phyloP scores from a whole-genome alignment of 2,888 invertebrate genomes.

The Ennomos fuscantarius region DNA sequence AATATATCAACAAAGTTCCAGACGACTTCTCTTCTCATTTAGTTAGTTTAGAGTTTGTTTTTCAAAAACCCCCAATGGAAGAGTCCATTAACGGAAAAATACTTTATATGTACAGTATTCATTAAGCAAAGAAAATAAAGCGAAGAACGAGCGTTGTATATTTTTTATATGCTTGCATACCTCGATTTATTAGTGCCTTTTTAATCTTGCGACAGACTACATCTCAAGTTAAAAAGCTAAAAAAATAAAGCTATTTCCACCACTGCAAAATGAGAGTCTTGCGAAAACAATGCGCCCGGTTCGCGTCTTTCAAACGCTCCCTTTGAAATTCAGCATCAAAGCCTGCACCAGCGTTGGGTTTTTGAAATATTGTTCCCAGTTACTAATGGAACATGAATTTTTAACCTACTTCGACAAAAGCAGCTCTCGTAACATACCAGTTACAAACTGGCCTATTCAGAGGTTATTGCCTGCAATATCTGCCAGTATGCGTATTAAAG shows the following conservation, averaged over 20 bases:
- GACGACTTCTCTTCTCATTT: not conserved
- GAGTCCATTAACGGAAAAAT: too few species aligned
- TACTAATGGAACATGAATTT: conserved; percentile 57
- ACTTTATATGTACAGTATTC: too few species aligned
- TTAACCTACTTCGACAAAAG: conserved; percentile 51
- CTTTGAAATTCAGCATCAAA: conserved; percentile 60
- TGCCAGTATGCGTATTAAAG: conserved; percentile 31
- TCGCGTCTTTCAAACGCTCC: conserved; percentile 56
- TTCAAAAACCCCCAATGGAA: too few species aligned
- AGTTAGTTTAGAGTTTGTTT: not conserved
- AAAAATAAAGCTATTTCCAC: conserved; percentile 56
- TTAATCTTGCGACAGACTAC: conserved; percentile 34
- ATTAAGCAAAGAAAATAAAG: too few species aligned
- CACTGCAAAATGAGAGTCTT: conserved; percentile 58
- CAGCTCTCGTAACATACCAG: conserved; percentile 30
- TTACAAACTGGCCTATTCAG: conserved; percentile 31
- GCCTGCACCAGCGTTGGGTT: conserved; percentile 52
- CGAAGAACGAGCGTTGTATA: too few species aligned
- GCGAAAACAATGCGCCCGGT: conserved; percentile 55
- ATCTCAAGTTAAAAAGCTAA: conserved; percentile 48
- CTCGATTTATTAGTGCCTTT: conserved; percentile 7
- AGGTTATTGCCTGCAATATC: conserved; percentile 29
- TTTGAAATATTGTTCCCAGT: conserved; percentile 58
- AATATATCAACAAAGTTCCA: too few species aligned
- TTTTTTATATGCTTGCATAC: too few species aligned